phyloP scores from a whole-genome alignment of 2,113 vertebrate species.

The Muntiacus muntjak region DNA sequence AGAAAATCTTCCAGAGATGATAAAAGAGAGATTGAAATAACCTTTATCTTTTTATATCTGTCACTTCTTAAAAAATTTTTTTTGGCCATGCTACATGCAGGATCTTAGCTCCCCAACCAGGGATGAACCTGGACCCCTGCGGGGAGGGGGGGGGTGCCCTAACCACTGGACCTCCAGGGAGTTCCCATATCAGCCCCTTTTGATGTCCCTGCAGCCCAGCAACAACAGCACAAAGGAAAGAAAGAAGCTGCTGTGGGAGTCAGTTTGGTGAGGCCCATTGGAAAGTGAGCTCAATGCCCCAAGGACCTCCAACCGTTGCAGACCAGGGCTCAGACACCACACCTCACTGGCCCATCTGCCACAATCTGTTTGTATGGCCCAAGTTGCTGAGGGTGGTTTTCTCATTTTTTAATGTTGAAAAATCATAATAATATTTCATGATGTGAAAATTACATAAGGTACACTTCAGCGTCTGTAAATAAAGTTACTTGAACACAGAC shows the following conservation, averaged over 20 bases:
- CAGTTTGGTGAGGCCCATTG: accelerated
- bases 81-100: not conserved
- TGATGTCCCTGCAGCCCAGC: not conserved
- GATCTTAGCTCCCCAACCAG: not conserved
- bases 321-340: not conserved
- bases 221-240: not conserved
- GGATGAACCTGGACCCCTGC: not conserved
- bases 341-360: not conserved
- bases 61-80: not conserved
- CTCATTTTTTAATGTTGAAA: not conserved
- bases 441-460: not conserved
- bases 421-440: not conserved
- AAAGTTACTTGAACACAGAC: not conserved
- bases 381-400: not conserved
- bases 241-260: not conserved
- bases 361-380: not conserved
- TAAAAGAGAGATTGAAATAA: not conserved
- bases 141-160: not conserved
- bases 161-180: not conserved
- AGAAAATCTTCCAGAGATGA: not conserved
- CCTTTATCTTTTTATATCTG: not conserved
- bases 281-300: not conserved
- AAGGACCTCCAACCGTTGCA: not conserved
- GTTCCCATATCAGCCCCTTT: not conserved
- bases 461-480: not conserved